Conservation (phyloP, 2,888 invertebrate genomes). For the Horisme vitalbata region DNA sequence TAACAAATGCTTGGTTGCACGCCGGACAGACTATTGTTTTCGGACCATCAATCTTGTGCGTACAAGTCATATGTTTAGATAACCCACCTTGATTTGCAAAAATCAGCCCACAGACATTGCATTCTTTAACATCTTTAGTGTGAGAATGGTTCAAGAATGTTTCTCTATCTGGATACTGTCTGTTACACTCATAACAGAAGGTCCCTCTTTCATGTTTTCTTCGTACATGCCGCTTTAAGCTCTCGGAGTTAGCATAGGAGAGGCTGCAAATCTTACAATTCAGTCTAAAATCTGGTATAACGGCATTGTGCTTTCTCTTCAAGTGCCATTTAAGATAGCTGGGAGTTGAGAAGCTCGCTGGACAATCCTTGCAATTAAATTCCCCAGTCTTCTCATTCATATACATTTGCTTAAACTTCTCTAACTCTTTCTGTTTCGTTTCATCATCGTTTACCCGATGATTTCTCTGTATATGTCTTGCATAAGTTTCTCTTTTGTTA, state of each 20-base stretch:
- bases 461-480: conserved; percentile 69
- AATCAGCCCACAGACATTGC: conserved; percentile 65
- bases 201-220: conserved; percentile 68
- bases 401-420: conserved; percentile 34
- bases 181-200: conserved; percentile 66
- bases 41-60: conserved; percentile 63
- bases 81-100: conserved; percentile 66
- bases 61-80: conserved; percentile 66
- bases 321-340: conserved; percentile 71
- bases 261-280: conserved; percentile 72
- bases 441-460: conserved; percentile 55
- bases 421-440: conserved; percentile 29
- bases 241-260: conserved; percentile 75
- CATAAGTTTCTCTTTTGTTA: conserved; percentile 66
- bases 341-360: conserved; percentile 64
- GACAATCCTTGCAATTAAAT: conserved; percentile 65
- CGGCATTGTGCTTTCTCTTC: conserved; percentile 70
- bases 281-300: conserved; percentile 63
- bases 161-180: conserved; percentile 63
- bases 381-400: conserved; percentile 64
- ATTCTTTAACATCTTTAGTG: conserved; percentile 61
- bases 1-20: conserved; percentile 69
- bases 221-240: conserved; percentile 67
- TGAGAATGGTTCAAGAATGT: conserved; percentile 66
- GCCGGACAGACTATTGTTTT: conserved; percentile 65